phyloP scores from a whole-genome alignment of 2,797 vertebrate genomes.

The Anisognathus igniventris region DNA sequence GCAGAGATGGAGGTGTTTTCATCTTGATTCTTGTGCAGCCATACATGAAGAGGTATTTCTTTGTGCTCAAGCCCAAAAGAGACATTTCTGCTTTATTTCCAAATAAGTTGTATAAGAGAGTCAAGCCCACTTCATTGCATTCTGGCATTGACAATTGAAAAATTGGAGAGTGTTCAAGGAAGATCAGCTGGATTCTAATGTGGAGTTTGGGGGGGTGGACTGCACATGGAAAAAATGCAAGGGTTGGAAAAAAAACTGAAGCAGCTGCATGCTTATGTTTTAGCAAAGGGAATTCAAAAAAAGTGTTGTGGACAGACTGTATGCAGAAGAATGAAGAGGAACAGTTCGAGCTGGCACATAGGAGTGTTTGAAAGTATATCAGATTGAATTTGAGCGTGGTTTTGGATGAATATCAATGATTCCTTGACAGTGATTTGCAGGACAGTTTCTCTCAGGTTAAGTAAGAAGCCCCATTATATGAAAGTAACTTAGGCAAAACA shows the following conservation, averaged over 20 bases:
- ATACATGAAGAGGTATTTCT: background rate
- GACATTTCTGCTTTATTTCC: background rate
- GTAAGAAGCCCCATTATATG: background rate
- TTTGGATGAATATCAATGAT: background rate
- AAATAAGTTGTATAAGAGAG: background rate
- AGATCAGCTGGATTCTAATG: slow-evolving; percentile 35
- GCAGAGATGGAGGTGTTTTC: background rate
- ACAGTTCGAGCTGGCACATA: background rate
- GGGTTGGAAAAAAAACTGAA: background rate
- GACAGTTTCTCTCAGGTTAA: background rate
- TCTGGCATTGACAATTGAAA: slow-evolving; percentile 20
- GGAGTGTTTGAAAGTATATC: background rate
- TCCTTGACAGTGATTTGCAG: background rate
- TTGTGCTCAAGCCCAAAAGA: background rate
- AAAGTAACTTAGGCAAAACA: background rate
- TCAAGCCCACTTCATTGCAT: background rate
- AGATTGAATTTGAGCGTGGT: background rate
- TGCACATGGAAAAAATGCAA: slow-evolving; percentile 24
- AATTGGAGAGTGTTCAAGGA: background rate
- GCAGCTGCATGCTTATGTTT: slow-evolving; percentile 31
- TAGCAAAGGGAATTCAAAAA: background rate
- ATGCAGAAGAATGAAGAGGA: background rate
- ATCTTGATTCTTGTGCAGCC: background rate
- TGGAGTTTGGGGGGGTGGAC: background rate
- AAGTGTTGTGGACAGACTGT: background rate